Evolutionary conservation across 2,888 invertebrate species (phyloP), one percentile per base, ranked within the genome.

Genomic region (Agrochola lota): DNA sequence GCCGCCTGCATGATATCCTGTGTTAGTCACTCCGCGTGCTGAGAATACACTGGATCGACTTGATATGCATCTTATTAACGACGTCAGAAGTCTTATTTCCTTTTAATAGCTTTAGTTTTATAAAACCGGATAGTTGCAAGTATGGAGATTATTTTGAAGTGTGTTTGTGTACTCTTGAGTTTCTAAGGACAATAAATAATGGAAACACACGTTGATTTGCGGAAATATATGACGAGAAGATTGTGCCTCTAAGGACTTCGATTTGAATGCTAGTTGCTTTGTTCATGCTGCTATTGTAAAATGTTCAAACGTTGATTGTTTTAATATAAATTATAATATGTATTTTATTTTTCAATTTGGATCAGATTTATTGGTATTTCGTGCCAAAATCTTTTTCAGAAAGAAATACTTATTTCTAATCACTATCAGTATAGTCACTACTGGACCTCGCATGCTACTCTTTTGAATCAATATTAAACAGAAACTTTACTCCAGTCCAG

Each of bases 21-120:
- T 80, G 46, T 85, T 81, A 85, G 73, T 88, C 87, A 82, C 12
- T 52, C 43, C 9, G 67, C 87, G 89, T 88, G 89, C 70, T 30
- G 76, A 63, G 87, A 77, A 85, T 87, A 75, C 57, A 67, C 78
- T 64, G 30, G 30, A 43, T 64, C 71, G 78, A 80, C 81, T 74
- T 81, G 87, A 77, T 81, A 71, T 81, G 87, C 85, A 88, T 88
- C 52, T 85, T 40, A 72, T 83, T 76, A 78, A 7, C 73, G 78
- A 81, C 77, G 73, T 79, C 69, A 80, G 43, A 5, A 72, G 49
- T 71, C n/a, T 78, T 81, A 71, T 79, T 78, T 73, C 77, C 75
- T 63, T 79, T 79, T 55, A 76, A 74, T 59, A 72, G 79, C 62
- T 59, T 68, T 55, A 35, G 55, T 62, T 83, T 64, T 74, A 71